phyloP scores from a whole-genome alignment of 2,888 invertebrate species.

The Spodoptera picta region DNA sequence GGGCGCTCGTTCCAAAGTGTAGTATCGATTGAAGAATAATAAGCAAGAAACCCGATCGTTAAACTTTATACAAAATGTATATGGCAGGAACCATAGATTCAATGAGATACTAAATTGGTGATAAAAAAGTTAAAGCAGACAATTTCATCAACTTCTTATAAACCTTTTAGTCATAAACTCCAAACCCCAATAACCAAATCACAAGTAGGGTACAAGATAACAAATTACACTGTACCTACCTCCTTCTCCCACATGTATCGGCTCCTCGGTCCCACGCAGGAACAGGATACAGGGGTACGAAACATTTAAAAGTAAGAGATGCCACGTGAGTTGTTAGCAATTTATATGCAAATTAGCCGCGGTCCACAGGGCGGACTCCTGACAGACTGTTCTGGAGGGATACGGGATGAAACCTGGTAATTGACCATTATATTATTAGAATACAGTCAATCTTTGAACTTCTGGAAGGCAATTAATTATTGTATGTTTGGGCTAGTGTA shows the following conservation, averaged over 20 bases:
- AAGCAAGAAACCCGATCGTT: too few species aligned
- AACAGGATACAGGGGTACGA: slow-evolving; percentile 71
- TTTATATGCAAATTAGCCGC: slow-evolving; percentile 86
- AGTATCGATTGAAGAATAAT: too few species aligned
- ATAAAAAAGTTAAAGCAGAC: too few species aligned
- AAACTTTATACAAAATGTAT: too few species aligned
- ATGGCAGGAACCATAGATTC: too few species aligned
- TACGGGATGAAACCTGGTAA: slow-evolving; percentile 16
- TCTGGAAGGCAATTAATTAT: too few species aligned
- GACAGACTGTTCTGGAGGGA: slow-evolving; percentile 22
- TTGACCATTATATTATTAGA: slow-evolving; percentile 25
- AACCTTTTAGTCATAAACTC: neutral
- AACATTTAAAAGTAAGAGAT: slow-evolving; percentile 85
- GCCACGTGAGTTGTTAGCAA: slow-evolving; percentile 86
- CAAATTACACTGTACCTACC: too few species aligned
- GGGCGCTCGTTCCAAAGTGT: too few species aligned
- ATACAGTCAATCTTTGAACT: too few species aligned
- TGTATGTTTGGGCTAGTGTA: too few species aligned
- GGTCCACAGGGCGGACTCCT: slow-evolving; percentile 59
- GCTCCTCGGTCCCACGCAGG: slow-evolving; percentile 6
- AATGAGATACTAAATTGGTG: too few species aligned
- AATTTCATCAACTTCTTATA: too few species aligned
- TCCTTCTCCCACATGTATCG: slow-evolving; percentile 1
- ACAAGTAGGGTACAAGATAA: neutral
- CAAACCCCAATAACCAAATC: neutral